A percentile compares a stretch with the other conserved stretches of the same genome.
phyloP scores from a whole-genome alignment of 2,888 invertebrate genomes.

The Caenorhabditis afra region DNA sequence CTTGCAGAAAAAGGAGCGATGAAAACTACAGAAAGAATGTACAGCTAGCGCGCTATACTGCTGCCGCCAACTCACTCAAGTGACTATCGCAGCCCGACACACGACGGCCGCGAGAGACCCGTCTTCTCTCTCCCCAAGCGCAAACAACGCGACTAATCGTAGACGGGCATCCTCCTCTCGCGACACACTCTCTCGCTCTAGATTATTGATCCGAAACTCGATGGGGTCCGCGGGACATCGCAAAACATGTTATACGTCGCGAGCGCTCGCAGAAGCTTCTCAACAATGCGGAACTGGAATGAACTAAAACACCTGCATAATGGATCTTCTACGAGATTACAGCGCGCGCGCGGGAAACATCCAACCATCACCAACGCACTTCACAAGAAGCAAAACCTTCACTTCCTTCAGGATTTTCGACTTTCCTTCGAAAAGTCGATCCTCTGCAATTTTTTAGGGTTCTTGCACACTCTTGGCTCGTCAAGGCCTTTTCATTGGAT shows the following conservation, averaged over 20 bases:
- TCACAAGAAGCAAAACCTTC: conserved; percentile 19
- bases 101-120: conserved; percentile 25
- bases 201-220: conserved; percentile 31
- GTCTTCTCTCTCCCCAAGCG: conserved; percentile 27
- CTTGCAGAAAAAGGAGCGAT: conserved; percentile 33
- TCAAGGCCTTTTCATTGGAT: conserved; percentile 19
- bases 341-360: conserved; percentile 33
- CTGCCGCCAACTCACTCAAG: conserved; percentile 60
- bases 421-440: conserved; percentile 1
- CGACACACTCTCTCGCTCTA: conserved; percentile 16
- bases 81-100: conserved; percentile 59
- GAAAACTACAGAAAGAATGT: conserved; percentile 53
- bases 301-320: conserved; percentile 13
- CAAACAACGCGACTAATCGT: conserved; percentile 48
- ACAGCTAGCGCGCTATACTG: conserved; percentile 21
- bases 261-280: background rate
- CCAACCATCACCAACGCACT: conserved; percentile 24
- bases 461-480: conserved; percentile 12
- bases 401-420: conserved; percentile 21
- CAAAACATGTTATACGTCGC: conserved; percentile 1
- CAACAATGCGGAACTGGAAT: conserved; percentile 22
- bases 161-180: conserved; percentile 4
- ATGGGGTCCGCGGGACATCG: conserved; percentile 2
- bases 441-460: conserved; percentile 19
- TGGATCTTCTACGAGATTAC: conserved; percentile 26